phyloP scores from a whole-genome alignment of 2,113 vertebrate genomes.

The Carlito syrichta region DNA sequence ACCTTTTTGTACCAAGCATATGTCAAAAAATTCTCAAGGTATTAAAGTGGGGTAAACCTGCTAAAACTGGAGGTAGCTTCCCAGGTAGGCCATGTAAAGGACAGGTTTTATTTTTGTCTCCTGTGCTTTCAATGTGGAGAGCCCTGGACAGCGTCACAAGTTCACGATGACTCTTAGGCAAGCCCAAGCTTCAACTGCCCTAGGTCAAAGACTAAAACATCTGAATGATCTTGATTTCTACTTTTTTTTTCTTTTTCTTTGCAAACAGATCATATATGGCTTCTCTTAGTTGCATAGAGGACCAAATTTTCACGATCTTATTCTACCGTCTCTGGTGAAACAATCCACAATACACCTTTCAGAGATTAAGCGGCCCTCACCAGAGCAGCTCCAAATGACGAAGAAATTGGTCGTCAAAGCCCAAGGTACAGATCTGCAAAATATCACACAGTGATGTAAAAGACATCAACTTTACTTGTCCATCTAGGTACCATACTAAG shows the following conservation, averaged over 20 bases:
- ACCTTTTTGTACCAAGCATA: background rate
- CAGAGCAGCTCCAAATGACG: background rate
- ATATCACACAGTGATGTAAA: background rate
- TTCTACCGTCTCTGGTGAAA: background rate
- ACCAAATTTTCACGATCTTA: slow-evolving; percentile 15
- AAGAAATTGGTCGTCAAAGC: background rate
- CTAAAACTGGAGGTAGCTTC: background rate
- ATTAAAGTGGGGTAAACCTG: background rate
- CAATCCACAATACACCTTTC: background rate
- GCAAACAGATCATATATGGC: background rate
- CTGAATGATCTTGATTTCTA: background rate
- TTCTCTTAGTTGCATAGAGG: background rate
- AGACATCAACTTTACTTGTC: background rate
- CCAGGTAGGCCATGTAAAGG: background rate
- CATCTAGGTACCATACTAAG: background rate
- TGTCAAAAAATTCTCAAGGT: background rate
- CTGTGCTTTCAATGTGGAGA: background rate
- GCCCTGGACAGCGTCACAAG: background rate
- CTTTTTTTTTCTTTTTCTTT: slow-evolving; percentile 15
- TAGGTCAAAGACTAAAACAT: background rate
- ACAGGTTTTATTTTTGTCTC: background rate
- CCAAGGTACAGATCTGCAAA: background rate
- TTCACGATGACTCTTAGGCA: background rate
- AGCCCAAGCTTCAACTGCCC: background rate
- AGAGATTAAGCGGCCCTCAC: background rate